phyloP scores from a whole-genome alignment of 2,888 invertebrate species.

The Blastobasis lacticolella region DNA sequence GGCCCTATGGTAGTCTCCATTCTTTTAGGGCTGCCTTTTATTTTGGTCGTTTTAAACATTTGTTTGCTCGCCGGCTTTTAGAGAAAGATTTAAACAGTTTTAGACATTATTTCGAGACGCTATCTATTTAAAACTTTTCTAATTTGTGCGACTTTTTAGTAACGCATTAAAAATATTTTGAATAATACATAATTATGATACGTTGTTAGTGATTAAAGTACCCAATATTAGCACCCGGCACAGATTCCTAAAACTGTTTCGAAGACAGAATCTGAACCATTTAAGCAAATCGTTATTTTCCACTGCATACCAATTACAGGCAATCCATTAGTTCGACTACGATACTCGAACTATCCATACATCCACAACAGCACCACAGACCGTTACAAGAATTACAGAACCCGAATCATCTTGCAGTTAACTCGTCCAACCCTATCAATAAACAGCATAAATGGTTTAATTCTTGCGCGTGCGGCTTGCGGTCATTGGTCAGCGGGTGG shows the following conservation, averaged over 20 bases:
- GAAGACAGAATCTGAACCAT: neutral
- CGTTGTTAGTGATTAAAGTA: no score
- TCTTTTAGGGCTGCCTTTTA: slow-evolving; percentile 14
- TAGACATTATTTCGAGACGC: no score
- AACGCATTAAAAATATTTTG: neutral
- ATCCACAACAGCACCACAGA: no score
- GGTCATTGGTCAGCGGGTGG: slow-evolving; percentile 47
- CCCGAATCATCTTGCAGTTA: no score
- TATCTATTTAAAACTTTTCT: neutral
- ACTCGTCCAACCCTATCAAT: slow-evolving; percentile 48
- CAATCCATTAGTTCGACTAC: no score
- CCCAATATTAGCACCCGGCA: no score
- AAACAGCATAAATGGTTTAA: slow-evolving; percentile 48
- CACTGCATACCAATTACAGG: no score
- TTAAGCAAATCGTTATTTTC: neutral
- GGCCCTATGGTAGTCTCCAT: slow-evolving; percentile 4
- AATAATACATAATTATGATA: no score
- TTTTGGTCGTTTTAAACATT: slow-evolving; percentile 3
- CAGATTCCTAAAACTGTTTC: neutral
- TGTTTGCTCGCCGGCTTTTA: no score
- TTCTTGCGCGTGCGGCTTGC: slow-evolving; percentile 46
- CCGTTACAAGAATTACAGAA: no score
- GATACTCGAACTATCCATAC: no score
- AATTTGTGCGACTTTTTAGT: neutral
- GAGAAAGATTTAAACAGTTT: no score